Conservation (phyloP, 2,888 invertebrate genomes). For the Nyleta sp. region DNA sequence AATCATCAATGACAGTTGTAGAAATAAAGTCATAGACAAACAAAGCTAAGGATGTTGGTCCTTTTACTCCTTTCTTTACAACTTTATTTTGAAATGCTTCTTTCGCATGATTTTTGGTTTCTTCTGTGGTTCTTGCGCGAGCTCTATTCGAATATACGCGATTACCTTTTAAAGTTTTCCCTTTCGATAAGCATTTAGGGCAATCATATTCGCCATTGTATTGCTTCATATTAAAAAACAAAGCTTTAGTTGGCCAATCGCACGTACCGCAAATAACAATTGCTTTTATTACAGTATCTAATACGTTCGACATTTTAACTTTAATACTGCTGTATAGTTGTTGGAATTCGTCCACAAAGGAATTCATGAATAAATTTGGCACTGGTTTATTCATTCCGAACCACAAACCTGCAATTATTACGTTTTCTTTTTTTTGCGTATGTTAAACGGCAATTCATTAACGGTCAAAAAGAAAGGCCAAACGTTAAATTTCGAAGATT, state of each 20-base stretch:
- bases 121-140: background rate
- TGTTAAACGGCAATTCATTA: conserved; percentile 14
- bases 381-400: background rate
- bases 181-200: conserved; percentile 8
- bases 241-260: conserved; percentile 25
- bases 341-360: conserved; percentile 5
- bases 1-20: conserved; percentile 18
- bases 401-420: conserved; percentile 7
- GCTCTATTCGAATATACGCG: background rate
- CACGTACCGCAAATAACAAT: conserved; percentile 33
- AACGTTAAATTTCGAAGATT: conserved; percentile 14
- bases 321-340: conserved; percentile 4
- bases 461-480: conserved; percentile 24
- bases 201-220: conserved; percentile 20
- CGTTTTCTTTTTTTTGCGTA: conserved; percentile 22
- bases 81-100: too few relatives aligned
- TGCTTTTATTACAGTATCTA: background rate
- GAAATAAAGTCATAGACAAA: conserved; percentile 20
- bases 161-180: background rate
- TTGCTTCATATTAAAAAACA: background rate
- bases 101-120: too few relatives aligned
- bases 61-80: background rate
- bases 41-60: background rate
- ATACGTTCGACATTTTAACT: background rate
- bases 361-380: background rate